phyloP scores from a whole-genome alignment of 2,113 vertebrate species.

The Malurus alboscapulatus region DNA sequence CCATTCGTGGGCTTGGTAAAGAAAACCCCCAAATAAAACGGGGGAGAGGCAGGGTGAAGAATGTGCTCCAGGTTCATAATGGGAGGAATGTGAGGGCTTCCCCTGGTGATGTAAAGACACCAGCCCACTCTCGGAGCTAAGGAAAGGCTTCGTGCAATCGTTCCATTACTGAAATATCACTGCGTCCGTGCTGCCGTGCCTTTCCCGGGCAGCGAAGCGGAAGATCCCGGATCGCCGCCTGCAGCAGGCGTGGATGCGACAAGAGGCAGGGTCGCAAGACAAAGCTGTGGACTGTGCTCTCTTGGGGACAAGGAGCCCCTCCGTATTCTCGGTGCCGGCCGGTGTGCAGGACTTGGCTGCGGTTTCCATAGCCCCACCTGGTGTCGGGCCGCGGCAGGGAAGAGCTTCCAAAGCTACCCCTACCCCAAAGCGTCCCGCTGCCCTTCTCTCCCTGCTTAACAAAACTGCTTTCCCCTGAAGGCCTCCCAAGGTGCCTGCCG shows the following conservation, averaged over 20 bases:
- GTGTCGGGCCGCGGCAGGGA: neutral
- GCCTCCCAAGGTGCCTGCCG: neutral
- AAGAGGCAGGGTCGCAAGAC: accelerated
- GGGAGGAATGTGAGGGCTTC: neutral
- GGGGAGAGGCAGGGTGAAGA: neutral
- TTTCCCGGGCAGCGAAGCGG: neutral
- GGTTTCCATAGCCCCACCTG: neutral
- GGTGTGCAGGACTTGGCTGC: accelerated
- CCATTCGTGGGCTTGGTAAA: accelerated
- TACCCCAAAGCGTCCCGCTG: neutral
- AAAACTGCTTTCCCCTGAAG: neutral
- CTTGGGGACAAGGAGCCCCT: neutral
- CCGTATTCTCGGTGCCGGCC: accelerated
- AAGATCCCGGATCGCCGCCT: neutral
- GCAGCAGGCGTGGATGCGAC: neutral
- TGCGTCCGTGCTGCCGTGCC: accelerated
- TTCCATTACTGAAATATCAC: neutral
- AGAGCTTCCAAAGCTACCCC: neutral
- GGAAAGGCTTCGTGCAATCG: neutral
- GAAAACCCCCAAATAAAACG: neutral
- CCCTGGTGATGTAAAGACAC: neutral
- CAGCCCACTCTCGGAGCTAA: neutral
- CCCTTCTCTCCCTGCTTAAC: neutral
- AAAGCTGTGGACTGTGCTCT: accelerated
- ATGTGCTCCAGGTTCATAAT: accelerated